phyloP scores from a whole-genome alignment of 2,113 vertebrate genomes.

The Tricholaema leucomelas region DNA sequence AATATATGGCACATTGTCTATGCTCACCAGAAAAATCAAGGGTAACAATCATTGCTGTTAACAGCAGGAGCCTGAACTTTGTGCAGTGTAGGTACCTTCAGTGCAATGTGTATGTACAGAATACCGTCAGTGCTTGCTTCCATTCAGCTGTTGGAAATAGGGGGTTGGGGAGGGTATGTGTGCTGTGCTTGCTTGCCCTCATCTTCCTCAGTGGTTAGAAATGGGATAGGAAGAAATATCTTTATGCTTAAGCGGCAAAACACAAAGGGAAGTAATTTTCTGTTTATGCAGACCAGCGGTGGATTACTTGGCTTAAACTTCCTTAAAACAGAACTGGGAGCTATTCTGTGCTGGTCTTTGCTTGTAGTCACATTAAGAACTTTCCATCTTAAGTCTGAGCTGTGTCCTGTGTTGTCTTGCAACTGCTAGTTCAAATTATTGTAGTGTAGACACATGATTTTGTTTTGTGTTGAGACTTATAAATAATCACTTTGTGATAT shows the following conservation, averaged over 20 bases:
- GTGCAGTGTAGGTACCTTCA: background rate
- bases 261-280: slow-evolving; percentile 36
- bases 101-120: background rate
- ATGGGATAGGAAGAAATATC: background rate
- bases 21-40: background rate
- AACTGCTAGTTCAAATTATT: background rate
- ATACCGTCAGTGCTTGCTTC: background rate
- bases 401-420: background rate
- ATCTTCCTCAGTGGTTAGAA: background rate
- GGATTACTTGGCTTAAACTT: slow-evolving; percentile 14
- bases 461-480: background rate
- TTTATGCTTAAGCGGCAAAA: slow-evolving; percentile 34
- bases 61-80: background rate
- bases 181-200: background rate
- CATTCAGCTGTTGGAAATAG: background rate
- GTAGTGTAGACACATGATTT: background rate
- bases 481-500: background rate
- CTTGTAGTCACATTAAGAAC: background rate
- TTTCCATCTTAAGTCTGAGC: background rate
- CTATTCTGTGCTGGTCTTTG: background rate
- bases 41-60: background rate
- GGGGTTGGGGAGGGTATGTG: background rate
- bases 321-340: background rate
- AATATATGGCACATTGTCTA: background rate
- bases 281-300: background rate